Conservation (phyloP, 2,113 vertebrate genomes). For the Blennius ocellaris region DNA sequence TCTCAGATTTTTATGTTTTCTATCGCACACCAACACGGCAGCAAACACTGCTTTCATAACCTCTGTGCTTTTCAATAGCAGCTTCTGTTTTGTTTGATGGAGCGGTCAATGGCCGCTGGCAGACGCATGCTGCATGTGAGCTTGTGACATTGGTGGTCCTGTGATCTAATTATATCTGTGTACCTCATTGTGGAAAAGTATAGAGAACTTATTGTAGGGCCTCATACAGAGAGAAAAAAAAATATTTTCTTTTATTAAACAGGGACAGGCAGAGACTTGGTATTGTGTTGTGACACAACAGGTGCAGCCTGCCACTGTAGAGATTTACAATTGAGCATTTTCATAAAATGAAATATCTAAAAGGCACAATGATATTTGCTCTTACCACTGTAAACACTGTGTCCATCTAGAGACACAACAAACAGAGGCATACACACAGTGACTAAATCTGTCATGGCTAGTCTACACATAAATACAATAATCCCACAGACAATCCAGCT, state of each 20-base stretch:
- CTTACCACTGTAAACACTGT: background rate
- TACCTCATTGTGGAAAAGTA: slow-evolving; percentile 38
- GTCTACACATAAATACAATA: slow-evolving; percentile 40
- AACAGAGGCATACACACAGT: slow-evolving; percentile 9
- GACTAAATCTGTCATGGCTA: slow-evolving; percentile 21
- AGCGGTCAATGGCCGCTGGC: slow-evolving; percentile 63
- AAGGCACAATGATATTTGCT: background rate
- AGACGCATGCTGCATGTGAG: slow-evolving; percentile 63
- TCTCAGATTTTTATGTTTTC: background rate
- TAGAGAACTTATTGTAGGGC: slow-evolving; percentile 11
- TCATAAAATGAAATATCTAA: slow-evolving; percentile 3
- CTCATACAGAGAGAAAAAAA: slow-evolving; percentile 2
- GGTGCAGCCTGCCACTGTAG: slow-evolving; percentile 1
- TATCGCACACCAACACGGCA: slow-evolving; percentile 3
- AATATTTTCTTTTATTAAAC: slow-evolving; percentile 13
- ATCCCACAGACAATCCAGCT: slow-evolving; percentile 49
- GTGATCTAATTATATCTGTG: slow-evolving; percentile 76
- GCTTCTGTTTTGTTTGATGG: slow-evolving; percentile 49
- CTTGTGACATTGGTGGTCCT: slow-evolving; percentile 68
- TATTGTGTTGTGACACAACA: slow-evolving; percentile 2
- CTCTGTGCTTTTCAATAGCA: slow-evolving; percentile 40
- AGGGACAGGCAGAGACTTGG: background rate
- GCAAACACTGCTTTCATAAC: slow-evolving; percentile 21
- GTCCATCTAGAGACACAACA: slow-evolving; percentile 1
- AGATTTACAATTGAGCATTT: slow-evolving; percentile 1